Conservation (phyloP, 2,888 invertebrate species). For the Sussaba pulchella region DNA sequence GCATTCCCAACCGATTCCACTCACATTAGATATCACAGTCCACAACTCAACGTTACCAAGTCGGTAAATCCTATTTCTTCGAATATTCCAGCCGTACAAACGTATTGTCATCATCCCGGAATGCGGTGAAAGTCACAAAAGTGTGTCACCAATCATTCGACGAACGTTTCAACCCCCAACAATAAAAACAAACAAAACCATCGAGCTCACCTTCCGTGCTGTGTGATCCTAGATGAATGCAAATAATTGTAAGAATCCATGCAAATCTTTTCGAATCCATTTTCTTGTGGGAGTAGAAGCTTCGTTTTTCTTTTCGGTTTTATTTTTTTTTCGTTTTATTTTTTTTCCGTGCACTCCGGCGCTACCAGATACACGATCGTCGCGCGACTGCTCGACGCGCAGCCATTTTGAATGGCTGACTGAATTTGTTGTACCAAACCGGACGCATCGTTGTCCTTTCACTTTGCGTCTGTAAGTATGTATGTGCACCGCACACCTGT, state of each 20-base stretch:
- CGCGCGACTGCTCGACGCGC: slow-evolving; percentile 66
- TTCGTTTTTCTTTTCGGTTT: no score
- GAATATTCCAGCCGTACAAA: not conserved
- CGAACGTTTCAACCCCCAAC: not conserved
- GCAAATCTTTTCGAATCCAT: slow-evolving; percentile 67
- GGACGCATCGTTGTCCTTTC: slow-evolving; percentile 69
- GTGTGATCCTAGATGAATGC: slow-evolving; percentile 61
- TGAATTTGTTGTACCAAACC: slow-evolving; percentile 68
- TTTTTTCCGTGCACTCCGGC: slow-evolving; percentile 26
- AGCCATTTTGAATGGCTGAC: slow-evolving; percentile 79
- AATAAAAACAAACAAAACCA: not conserved
- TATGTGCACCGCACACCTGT: slow-evolving; percentile 8
- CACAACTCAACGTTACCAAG: no score
- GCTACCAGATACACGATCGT: no score
- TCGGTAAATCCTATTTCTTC: not conserved
- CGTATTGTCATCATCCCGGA: slow-evolving; percentile 25
- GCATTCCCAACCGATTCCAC: no score
- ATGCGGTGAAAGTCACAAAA: slow-evolving; percentile 41
- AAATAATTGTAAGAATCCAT: slow-evolving; percentile 59
- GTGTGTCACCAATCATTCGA: not conserved
- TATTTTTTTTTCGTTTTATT: no score
- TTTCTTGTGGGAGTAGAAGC: no score
- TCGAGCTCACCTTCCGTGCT: slow-evolving; percentile 71
- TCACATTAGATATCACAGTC: no score
- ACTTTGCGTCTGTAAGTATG: slow-evolving; percentile 63